Evolutionary conservation across 1,140 invertebrate genomes (phyloP).

Genomic region (Luehdorfia chinensis): DNA sequence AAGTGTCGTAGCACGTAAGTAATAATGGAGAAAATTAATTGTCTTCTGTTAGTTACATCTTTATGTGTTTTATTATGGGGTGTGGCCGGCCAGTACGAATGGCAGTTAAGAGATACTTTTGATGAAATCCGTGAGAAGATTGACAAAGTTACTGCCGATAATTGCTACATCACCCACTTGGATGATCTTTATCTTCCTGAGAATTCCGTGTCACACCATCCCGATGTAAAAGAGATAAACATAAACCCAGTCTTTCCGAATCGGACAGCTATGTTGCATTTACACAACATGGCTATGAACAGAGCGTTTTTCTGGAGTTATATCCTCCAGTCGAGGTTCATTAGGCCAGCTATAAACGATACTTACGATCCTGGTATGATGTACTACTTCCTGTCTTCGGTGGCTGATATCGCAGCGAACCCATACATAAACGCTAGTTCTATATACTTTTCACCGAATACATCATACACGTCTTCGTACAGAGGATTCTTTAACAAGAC

Average conservation of each 20-base stretch:
- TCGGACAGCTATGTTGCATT: slow-evolving; percentile 92
- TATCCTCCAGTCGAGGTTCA: slow-evolving; percentile 94
- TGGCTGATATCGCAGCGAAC: slow-evolving; percentile 96
- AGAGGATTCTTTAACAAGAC: slow-evolving; percentile 98
- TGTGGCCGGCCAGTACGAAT: slow-evolving; percentile 91
- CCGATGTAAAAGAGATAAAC: slow-evolving; percentile 96
- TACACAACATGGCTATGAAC: slow-evolving; percentile 97
- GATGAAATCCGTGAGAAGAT: slow-evolving; percentile 91
- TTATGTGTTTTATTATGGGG: slow-evolving; percentile 73
- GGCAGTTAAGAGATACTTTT: slow-evolving; percentile 91
- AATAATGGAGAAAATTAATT: slow-evolving; percentile 59
- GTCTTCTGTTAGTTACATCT: slow-evolving; percentile 48
- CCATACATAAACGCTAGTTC: slow-evolving; percentile 95
- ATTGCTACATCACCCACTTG: slow-evolving; percentile 92
- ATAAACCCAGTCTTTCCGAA: slow-evolving; percentile 97
- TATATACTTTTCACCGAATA: slow-evolving; percentile 96
- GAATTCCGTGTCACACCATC: slow-evolving; percentile 92
- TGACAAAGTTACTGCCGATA: slow-evolving; percentile 88
- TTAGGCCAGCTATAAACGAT: slow-evolving; percentile 92
- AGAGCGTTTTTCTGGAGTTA: slow-evolving; percentile 97
- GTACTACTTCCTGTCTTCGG: slow-evolving; percentile 97
- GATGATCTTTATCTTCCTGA: slow-evolving; percentile 89
- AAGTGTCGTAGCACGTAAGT: slow-evolving; percentile 23
- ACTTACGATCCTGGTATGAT: slow-evolving; percentile 98
- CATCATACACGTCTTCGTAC: slow-evolving; percentile 96